Percentiles rank a stretch among this genome's conserved stretches.
Evolutionary conservation across 2,888 invertebrate species (phyloP).

Genomic region (Epinotia ramella): DNA sequence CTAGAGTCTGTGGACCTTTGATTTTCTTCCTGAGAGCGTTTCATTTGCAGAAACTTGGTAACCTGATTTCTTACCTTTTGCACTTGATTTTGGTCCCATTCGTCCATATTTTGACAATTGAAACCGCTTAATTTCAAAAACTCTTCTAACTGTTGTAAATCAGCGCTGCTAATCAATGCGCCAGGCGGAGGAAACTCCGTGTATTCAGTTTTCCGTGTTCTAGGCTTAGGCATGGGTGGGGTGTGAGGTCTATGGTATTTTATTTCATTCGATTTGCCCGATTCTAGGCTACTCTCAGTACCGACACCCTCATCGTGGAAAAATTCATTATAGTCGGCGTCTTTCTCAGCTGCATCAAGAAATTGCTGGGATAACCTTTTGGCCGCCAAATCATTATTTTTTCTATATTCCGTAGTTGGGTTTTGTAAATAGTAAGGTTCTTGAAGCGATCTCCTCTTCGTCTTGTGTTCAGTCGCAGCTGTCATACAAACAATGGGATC

Average conservation of each 20-base stretch:
- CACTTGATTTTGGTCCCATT: conserved; percentile 89
- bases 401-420: conserved; percentile 79
- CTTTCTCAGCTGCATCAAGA: conserved; percentile 82
- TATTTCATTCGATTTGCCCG: conserved; percentile 83
- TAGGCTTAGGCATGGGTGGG: conserved; percentile 81
- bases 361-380: conserved; percentile 82
- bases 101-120: conserved; percentile 88
- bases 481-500: conserved; percentile 78
- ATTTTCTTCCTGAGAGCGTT: conserved; percentile 88
- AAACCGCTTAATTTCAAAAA: conserved; percentile 90
- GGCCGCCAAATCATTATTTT: conserved; percentile 83
- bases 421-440: conserved; percentile 88
- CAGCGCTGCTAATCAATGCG: conserved; percentile 85
- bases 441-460: conserved; percentile 90
- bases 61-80: conserved; percentile 89
- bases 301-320: conserved; percentile 87
- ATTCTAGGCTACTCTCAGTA: conserved; percentile 85
- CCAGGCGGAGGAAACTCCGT: conserved; percentile 81
- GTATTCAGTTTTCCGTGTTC: conserved; percentile 80
- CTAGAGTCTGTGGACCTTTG: conserved; percentile 86
- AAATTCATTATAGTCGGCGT: conserved; percentile 82
- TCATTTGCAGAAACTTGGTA: conserved; percentile 88
- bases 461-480: conserved; percentile 80
- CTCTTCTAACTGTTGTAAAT: conserved; percentile 89
- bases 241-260: conserved; percentile 81